Evolutionary conservation across 2,113 vertebrate species (phyloP).

Genomic region (Grammomys surdaster): DNA sequence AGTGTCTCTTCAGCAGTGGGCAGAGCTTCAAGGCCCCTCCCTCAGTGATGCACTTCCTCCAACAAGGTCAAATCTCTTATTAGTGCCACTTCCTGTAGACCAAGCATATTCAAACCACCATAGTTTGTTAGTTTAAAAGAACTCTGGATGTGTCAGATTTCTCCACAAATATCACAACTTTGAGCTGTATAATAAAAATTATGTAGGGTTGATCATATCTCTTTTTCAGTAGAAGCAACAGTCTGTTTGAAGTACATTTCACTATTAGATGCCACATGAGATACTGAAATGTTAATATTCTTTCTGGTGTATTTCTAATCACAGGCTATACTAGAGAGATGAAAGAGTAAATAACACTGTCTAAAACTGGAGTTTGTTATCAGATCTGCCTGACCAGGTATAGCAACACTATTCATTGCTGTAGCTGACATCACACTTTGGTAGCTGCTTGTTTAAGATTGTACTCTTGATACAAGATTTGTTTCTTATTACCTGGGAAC

Average conservation of each 20-base stretch:
- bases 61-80: no score
- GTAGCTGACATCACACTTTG: background rate
- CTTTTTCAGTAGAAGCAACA: conserved; percentile 24
- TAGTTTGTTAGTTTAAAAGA: conserved; percentile 39
- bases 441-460: background rate
- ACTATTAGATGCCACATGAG: conserved; percentile 40
- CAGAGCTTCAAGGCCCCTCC: no score
- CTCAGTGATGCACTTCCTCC: no score
- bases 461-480: conserved; percentile 15
- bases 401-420: background rate
- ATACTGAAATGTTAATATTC: conserved; percentile 16
- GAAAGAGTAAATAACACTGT: background rate
- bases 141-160: background rate
- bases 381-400: background rate
- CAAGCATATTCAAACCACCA: no score
- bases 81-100: no score
- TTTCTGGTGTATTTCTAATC: conserved; percentile 44
- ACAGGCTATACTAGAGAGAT: background rate
- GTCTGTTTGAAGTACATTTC: conserved; percentile 63
- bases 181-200: conserved; percentile 53
- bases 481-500: conserved; percentile 16
- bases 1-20: no score
- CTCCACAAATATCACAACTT: background rate
- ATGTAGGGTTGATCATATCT: conserved; percentile 17
- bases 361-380: background rate